phyloP scores from a whole-genome alignment of 1,140 invertebrate genomes.

The Penaeus japonicus region DNA sequence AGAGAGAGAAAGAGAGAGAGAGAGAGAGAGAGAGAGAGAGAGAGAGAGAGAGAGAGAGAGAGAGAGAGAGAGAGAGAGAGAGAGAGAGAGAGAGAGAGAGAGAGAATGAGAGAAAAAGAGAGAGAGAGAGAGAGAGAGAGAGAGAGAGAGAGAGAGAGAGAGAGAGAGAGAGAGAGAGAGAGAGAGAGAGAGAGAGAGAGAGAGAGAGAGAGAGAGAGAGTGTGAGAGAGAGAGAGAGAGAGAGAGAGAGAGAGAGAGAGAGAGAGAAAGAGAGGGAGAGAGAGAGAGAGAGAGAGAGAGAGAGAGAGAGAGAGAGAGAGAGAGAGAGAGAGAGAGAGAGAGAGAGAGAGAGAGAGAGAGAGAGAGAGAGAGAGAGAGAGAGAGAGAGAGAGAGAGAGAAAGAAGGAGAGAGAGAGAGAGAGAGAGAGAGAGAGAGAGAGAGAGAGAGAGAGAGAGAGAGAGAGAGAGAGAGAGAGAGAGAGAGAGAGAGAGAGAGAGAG shows the following conservation, averaged over 20 bases:
- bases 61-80: no score
- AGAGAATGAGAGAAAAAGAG: no score
- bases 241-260: not conserved
- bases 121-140: no score
- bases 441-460: constrained; percentile 11
- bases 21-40: no score
- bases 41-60: no score
- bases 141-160: no score
- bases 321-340: not conserved
- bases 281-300: not conserved
- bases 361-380: not conserved
- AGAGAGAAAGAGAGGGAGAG: not conserved
- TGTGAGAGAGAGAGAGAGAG: no score
- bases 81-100: no score
- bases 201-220: no score
- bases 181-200: not conserved
- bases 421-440: constrained; percentile 12
- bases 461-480: not conserved
- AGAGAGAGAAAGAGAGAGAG: no score
- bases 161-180: no score
- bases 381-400: not conserved
- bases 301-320: no score
- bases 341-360: not conserved
- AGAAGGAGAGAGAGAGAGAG: not conserved
- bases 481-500: not conserved